A percentile compares a stretch with the other conserved stretches of the same genome.
These are phyloP conservation scores for Todus mexicanus DNA, from an alignment of 2,797 vertebrate species.

Conservation along the genomic window DNA sequence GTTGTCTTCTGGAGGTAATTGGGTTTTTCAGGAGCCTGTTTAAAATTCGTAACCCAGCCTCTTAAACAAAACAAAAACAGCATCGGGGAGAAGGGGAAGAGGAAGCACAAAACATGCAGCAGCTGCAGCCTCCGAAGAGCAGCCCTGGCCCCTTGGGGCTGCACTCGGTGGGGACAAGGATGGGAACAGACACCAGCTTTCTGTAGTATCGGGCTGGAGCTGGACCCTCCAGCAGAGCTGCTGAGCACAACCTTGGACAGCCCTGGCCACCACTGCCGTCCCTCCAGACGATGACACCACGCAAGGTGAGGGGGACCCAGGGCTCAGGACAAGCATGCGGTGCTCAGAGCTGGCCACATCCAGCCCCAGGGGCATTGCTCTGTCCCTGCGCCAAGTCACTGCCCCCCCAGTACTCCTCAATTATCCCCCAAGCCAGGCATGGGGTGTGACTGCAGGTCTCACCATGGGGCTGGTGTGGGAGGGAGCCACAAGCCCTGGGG, in stretches of 20 bases:
- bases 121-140: constrained; percentile 35
- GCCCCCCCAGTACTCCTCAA: too few relatives aligned
- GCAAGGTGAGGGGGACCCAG: fast-evolving
- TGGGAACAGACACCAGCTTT: not conserved
- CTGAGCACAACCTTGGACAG: not conserved
- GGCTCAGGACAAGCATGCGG: not conserved
- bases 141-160: not conserved
- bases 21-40: constrained; percentile 58
- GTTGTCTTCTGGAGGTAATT: constrained; percentile 64
- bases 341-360: not conserved
- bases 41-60: constrained; percentile 52
- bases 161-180: not conserved
- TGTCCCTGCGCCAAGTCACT: not conserved
- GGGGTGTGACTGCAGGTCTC: not conserved
- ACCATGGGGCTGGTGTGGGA: fast-evolving
- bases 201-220: not conserved
- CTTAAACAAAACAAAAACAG: constrained; percentile 58
- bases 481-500: not conserved
- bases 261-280: not conserved
- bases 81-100: constrained; percentile 25
- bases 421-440: too few relatives aligned
- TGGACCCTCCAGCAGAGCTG: not conserved
- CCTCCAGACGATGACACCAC: fast-evolving
- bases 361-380: not conserved
- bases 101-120: constrained; percentile 20